phyloP scores from a whole-genome alignment of 2,113 vertebrate genomes.

The Lepus americanus region DNA sequence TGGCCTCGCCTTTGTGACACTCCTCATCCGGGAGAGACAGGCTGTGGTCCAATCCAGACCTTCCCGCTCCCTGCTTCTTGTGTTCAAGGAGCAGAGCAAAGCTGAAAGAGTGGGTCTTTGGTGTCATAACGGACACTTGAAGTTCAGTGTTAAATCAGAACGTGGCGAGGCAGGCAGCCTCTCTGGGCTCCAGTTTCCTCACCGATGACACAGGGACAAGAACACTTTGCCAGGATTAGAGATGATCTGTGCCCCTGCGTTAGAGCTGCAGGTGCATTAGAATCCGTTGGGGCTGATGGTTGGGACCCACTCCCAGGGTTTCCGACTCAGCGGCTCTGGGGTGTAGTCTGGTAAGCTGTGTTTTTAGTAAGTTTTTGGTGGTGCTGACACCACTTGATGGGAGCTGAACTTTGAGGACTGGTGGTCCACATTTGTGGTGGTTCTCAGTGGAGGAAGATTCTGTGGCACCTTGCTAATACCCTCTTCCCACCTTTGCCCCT shows the following conservation, averaged over 20 bases:
- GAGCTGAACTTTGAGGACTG: background rate
- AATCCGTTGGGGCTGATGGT: background rate
- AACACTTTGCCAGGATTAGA: background rate
- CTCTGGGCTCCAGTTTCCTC: background rate
- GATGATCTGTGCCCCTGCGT: background rate
- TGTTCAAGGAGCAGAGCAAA: background rate
- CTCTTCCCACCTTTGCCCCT: too few species aligned
- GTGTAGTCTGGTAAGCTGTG: background rate
- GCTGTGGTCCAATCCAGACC: too few species aligned
- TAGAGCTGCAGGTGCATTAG: background rate
- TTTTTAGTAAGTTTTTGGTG: constrained; percentile 5
- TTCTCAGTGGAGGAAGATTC: background rate
- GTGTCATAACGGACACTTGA: background rate
- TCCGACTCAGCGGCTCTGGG: background rate
- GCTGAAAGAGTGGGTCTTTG: background rate
- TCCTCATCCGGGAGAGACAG: background rate
- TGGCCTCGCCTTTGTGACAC: background rate
- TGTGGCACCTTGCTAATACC: background rate
- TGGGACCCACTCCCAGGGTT: background rate
- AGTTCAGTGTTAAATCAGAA: background rate
- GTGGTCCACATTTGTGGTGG: background rate
- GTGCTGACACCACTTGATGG: background rate
- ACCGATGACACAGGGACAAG: background rate
- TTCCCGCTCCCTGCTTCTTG: background rate
- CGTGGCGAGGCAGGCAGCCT: background rate